Base-by-base conservation (phyloP, 37 sponge, comb jelly and placozoan species). In the Bolinopsis microptera region DNA sequence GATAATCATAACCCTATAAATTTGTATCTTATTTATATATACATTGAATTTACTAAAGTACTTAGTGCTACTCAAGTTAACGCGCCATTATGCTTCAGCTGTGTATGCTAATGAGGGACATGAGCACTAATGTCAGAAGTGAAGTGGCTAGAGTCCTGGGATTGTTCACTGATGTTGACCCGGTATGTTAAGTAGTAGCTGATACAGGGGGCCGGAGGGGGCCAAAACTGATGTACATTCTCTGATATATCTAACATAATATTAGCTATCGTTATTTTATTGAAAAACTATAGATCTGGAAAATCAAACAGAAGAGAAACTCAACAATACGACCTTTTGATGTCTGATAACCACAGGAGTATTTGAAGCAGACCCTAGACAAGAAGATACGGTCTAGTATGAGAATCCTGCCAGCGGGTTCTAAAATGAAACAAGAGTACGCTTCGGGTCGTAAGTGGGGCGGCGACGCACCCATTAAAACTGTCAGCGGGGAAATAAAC, bases 281-380 rank as follows among this genome's bases (percentile, higher is more conserved):
- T n/a, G n/a, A n/a, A n/a, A n/a, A n/a, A n/a, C n/a, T n/a, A n/a
- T n/a, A n/a, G n/a, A n/a, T n/a, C n/a, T n/a, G n/a, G n/a, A n/a
- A n/a, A n/a, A n/a, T n/a, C n/a, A n/a, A n/a, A n/a, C n/a, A n/a
- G n/a, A n/a, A n/a, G n/a, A n/a, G n/a, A n/a, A n/a, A n/a, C n/a
- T n/a, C n/a, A n/a, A n/a, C n/a, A n/a, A n/a, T n/a, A n/a, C n/a
- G n/a, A n/a, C n/a, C n/a, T n/a, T n/a, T n/a, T n/a, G n/a, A n/a
- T n/a, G n/a, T n/a, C n/a, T n/a, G n/a, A n/a, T n/a, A n/a, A n/a
- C n/a, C 39, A n/a, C 90, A 86, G 90, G 90, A 86, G 90, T 86
- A 86, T 30, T 5, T 86, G 90, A 86, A 86, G 67, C 90, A 86
- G 67, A 23, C 35, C 61, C 90, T 86, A 3, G 68, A 86, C 35